Evolutionary conservation across 2,797 vertebrate genomes (phyloP), one percentile per base, ranked within the genome.

Genomic region (Picus viridis): DNA sequence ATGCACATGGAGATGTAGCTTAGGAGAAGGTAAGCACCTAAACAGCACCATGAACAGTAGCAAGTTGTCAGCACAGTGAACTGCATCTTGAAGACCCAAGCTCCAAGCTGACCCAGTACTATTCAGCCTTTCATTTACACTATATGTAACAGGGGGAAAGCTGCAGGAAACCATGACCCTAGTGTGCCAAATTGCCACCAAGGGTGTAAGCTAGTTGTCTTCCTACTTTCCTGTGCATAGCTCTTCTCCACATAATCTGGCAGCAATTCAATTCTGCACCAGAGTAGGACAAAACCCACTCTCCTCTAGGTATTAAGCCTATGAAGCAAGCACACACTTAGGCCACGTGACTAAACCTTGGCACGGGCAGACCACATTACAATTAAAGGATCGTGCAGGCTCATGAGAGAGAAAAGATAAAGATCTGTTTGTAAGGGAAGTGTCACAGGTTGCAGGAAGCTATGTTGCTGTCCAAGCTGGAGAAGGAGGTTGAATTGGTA

Each of bases 381-480:
- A 68, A 54, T 63, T 73, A 83, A 63, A 88, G 57, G 36, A 71
- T 72, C n/a, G 5, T 15, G 30, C 20, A 72, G 56, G 22, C 12
- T 83, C 34, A 4, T 18, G 18, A 70, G 24, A 70, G 10, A 16
- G 13, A 77, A 71, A 83, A 81, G 49, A 34, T 26, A 68, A 80
- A 82, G 47, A 63, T 5, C 32, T 83, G 23, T 61, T 85, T 79
- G 45, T 61, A 53, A 53, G 63, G 16, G 43, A 73, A 77, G 45
- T 16, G 41, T 41, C 58, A 78, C 2, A 2, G 19, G 29, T 72
- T 1, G 0, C 1, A 1, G 43, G 26, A 74, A 82, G 45, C 24
- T 71, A 18, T 0, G 0, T 27, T 53, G 19, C 59, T 83, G 20
- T 47, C 27, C 64, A 43, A 16, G 41, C 15, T 81, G 49, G 26